Conservation (phyloP, 2,113 vertebrate genomes). For the Mustelus asterias region DNA sequence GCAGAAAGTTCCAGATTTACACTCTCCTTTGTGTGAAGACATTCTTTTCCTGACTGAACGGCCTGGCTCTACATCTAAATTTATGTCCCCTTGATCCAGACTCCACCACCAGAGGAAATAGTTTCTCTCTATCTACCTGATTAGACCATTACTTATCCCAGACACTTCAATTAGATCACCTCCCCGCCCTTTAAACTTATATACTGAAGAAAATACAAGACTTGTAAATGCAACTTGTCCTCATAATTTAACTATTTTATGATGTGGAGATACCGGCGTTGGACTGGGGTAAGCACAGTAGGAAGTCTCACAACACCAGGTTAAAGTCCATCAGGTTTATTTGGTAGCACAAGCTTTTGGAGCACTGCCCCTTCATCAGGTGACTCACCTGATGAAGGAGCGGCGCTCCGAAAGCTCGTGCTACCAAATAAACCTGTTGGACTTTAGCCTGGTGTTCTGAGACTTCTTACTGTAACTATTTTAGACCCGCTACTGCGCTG, state of each 20-base stretch:
- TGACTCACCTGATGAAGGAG: too few relatives aligned
- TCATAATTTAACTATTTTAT: background rate
- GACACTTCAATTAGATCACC: background rate
- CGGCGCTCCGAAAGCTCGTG: too few relatives aligned
- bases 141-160: background rate
- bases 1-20: background rate
- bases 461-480: background rate
- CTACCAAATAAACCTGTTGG: too few relatives aligned
- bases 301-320: too few relatives aligned
- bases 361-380: too few relatives aligned
- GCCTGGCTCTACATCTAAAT: background rate
- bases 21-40: background rate
- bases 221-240: background rate
- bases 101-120: background rate
- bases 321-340: too few relatives aligned
- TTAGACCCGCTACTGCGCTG: background rate
- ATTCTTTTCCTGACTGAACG: too few relatives aligned
- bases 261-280: too few relatives aligned
- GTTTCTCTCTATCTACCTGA: background rate
- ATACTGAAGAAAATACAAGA: background rate
- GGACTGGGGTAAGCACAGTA: too few relatives aligned
- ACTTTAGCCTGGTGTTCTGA: too few relatives aligned
- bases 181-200: too few relatives aligned
- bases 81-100: background rate
- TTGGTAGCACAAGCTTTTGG: too few relatives aligned